Evolutionary conservation across 2,113 vertebrate species (phyloP).

Genomic region (Axis porcinus): DNA sequence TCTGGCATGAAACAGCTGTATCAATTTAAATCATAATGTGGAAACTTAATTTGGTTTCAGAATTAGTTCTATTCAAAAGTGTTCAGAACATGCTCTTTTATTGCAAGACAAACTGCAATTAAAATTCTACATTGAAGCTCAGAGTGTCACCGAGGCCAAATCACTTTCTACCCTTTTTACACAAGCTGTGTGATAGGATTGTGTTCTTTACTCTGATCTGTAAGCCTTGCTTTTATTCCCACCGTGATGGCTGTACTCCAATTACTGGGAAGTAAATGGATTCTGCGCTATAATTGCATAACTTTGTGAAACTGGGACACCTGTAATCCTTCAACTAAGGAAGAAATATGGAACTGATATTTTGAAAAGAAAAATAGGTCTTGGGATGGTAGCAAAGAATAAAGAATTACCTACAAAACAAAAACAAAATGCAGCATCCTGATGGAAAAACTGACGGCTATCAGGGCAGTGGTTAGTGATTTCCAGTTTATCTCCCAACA

Average conservation of each 20-base stretch:
- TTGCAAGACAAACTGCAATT: constrained; percentile 59
- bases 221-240: constrained; percentile 32
- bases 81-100: constrained; percentile 47
- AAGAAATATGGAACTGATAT: constrained; percentile 52
- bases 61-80: constrained; percentile 53
- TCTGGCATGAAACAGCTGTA: constrained; percentile 36
- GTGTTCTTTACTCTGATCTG: constrained; percentile 52
- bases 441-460: neutral
- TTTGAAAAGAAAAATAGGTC: constrained; percentile 46
- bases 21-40: constrained; percentile 50
- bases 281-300: constrained; percentile 63
- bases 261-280: constrained; percentile 63
- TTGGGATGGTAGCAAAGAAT: neutral
- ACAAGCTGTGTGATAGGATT: neutral
- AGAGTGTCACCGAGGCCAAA: constrained; percentile 38
- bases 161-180: neutral
- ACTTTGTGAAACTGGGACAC: constrained; percentile 52
- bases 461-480: accelerated
- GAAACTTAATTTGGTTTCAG: constrained; percentile 54
- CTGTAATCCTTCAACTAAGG: constrained; percentile 51
- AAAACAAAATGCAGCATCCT: neutral
- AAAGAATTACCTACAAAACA: neutral
- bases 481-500: neutral
- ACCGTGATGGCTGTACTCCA: constrained; percentile 44
- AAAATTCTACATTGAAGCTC: constrained; percentile 56